phyloP scores from a whole-genome alignment of 2,113 vertebrate genomes.

The Heterocephalus glaber region DNA sequence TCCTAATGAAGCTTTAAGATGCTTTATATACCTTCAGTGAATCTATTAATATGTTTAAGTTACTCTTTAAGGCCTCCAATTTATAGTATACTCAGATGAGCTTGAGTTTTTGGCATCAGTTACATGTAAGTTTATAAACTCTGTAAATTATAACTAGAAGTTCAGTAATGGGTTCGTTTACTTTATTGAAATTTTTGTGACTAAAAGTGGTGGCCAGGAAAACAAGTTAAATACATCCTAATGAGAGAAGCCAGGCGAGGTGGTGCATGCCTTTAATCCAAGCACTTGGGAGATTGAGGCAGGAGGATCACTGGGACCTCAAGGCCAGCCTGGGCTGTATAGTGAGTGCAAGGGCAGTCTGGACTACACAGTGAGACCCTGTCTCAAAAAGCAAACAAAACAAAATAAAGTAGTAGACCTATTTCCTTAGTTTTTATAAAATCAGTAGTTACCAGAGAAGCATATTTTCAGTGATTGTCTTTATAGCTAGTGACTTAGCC shows the following conservation, averaged over 20 bases:
- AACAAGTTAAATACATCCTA: too few species aligned
- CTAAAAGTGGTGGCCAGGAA: background rate
- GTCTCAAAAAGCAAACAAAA: background rate
- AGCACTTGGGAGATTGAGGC: background rate
- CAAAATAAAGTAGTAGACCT: background rate
- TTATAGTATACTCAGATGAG: background rate
- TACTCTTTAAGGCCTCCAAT: background rate
- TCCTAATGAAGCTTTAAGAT: background rate
- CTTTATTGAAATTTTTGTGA: background rate
- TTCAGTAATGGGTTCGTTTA: background rate
- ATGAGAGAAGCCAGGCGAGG: background rate
- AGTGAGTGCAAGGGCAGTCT: background rate
- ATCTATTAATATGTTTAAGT: constrained; percentile 7
- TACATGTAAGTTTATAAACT: background rate
- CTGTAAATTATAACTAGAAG: background rate
- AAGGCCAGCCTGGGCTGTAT: background rate
- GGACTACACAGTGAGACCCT: background rate
- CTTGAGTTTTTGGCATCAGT: background rate
- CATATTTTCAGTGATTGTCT: background rate
- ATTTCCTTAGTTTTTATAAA: constrained; percentile 1
- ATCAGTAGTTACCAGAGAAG: background rate
- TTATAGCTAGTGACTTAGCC: background rate
- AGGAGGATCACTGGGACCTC: background rate
- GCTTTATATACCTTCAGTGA: background rate
- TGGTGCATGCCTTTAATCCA: background rate